phyloP scores from a whole-genome alignment of 2,113 vertebrate species.

The Ancistrus triradiatus region DNA sequence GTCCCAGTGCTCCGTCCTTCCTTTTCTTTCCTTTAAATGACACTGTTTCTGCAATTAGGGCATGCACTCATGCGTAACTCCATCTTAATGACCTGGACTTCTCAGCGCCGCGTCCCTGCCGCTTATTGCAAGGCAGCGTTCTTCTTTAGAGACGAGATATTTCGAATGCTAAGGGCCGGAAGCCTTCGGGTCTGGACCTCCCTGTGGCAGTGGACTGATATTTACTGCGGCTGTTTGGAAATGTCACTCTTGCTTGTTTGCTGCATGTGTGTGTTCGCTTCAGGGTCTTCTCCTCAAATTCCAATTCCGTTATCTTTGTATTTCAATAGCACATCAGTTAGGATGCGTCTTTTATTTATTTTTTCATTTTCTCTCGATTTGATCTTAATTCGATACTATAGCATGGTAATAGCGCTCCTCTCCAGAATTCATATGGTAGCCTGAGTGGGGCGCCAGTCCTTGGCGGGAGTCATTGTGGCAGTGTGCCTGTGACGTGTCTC shows the following conservation, averaged over 20 bases:
- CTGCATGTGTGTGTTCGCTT: conserved; percentile 1
- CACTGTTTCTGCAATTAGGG: conserved; percentile 1
- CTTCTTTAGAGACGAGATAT: conserved; percentile 4
- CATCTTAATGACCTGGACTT: background rate
- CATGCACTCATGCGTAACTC: background rate
- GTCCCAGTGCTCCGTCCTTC: background rate
- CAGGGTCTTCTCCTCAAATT: background rate
- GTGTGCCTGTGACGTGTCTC: no score
- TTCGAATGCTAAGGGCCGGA: background rate
- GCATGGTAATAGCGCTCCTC: no score
- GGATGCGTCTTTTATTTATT: background rate
- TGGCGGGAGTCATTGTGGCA: no score
- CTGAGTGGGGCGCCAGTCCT: no score
- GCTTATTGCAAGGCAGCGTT: background rate
- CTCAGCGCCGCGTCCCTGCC: background rate
- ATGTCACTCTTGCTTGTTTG: conserved; percentile 31
- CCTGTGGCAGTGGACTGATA: background rate
- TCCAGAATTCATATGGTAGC: no score
- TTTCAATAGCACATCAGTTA: no score
- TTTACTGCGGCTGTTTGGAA: conserved; percentile 30
- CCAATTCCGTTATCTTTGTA: no score
- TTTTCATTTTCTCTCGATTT: background rate
- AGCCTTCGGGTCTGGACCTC: background rate
- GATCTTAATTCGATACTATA: background rate
- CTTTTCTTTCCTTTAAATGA: background rate